Base-by-base conservation (phyloP, 1,140 invertebrate species). In the Rhyacophila brunnea region DNA sequence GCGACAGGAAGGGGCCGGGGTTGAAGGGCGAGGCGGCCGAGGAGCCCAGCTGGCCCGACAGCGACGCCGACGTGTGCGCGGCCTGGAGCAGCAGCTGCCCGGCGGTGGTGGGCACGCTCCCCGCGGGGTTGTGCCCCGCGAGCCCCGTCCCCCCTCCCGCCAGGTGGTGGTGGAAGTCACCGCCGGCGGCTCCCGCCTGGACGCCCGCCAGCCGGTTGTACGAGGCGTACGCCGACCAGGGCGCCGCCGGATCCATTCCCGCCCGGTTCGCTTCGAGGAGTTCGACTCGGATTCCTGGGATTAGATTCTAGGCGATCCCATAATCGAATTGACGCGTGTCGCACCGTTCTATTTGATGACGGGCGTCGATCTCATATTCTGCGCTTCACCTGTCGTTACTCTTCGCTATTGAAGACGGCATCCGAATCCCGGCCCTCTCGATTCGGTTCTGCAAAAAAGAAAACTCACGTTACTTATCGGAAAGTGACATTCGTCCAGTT, bases 221-320 rank as follows among this genome's bases (percentile, higher is more conserved):
- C 46, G 85, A 84, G 68, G 86, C 80, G 72, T 87, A 87, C 70
- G 81, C 81, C 71, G 81, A 83, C 87, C 87, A 89, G 79, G 87
- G 85, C 79, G 86, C 86, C 75, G 87, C 86, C 70, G 87, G 87
- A 85, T 89, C 87, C 87, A 89, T 89, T 74, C 75, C 75, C 74
- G 47, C 7, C 43, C 38, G 34, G 38, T 54, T 55, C 6, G 40
- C 34, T 10, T 14, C 6, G 4, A 5, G 40, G 23, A 3, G 3
- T 9, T 28, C 23, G 23, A 28, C 23, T 28, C 23, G 23, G 23
- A 28, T 28, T 28, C 23, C 23, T 28, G 3, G 4, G 23, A 40
- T 15, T 56, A 56, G 34, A 56, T 48, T 56, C 20, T 20, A 32
- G 53, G 43, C 11, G 46, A 47, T 46, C 53, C 53, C 53, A 56